phyloP scores from a whole-genome alignment of 1,140 invertebrate species.

The Drosophila lini region DNA sequence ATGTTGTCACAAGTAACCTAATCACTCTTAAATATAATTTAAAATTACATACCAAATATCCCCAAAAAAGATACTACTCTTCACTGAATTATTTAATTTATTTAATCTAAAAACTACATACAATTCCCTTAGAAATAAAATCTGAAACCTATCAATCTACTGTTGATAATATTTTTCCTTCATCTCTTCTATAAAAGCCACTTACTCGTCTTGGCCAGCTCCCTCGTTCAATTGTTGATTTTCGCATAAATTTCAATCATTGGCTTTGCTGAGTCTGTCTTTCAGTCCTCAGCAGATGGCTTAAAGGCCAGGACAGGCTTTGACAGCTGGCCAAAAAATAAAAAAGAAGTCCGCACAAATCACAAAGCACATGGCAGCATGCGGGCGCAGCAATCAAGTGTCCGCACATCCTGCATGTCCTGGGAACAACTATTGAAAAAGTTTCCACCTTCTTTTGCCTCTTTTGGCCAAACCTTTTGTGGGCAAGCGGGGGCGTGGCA shows the following conservation, averaged over 20 bases:
- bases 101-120: background rate
- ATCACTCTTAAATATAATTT: background rate
- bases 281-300: slow-evolving; percentile 4
- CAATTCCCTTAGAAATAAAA: background rate
- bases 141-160: slow-evolving; percentile 1
- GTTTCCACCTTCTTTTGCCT: slow-evolving; percentile 42
- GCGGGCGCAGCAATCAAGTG: slow-evolving; percentile 56
- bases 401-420: slow-evolving; percentile 65
- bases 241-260: slow-evolving; percentile 35
- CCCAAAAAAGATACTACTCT: too few relatives aligned
- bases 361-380: slow-evolving; percentile 34
- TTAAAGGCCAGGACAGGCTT: background rate
- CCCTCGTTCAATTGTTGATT: slow-evolving; percentile 1
- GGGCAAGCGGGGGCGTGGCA: slow-evolving; percentile 28
- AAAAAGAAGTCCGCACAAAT: slow-evolving; percentile 25
- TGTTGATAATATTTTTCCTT: background rate
- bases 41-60: background rate
- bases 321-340: slow-evolving; percentile 16
- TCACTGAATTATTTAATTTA: background rate
- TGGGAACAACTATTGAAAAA: slow-evolving; percentile 61
- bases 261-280: background rate
- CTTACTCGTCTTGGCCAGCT: background rate
- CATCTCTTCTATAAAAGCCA: background rate
- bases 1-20: too few relatives aligned
- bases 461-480: slow-evolving; percentile 14